Base-by-base conservation (phyloP, 2,888 invertebrate species). In the Siphonodentalium dalli region DNA sequence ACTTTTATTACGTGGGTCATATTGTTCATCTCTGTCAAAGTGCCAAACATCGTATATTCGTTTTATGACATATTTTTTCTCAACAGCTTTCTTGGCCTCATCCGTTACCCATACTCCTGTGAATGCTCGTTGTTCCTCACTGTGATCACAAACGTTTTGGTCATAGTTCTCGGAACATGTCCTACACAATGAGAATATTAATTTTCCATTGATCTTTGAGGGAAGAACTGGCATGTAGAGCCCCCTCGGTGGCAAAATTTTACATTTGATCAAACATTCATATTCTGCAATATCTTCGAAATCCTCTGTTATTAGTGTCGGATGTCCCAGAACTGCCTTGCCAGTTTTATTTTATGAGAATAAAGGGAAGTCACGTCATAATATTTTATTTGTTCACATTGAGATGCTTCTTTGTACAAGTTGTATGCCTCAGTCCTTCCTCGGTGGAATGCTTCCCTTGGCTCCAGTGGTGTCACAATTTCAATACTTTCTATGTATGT, bases 151-250 rank as follows among this genome's bases (percentile, higher is more conserved):
- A 5, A 20, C 2, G 2, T 27, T 6, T 24, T 47, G 38, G 37
- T 59, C 35, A 20, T 38, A 33, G 21, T 24, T 41, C 51, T 63
- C 57, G 18, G 13, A 23, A 24, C 58, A 62, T 0, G 54, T 65
- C 9, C 66, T 57, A 63, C 81, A 82, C 1, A 82, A 53, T 2
- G 67, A 59, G 63, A 82, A 82, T 58, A 78, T 62, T n/a, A 82
- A 52, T 53, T 74, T 71, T 0, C 63, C 61, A 43, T 74, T 66
- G 39, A 66, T 61, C 50, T 65, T 65, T 1, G 49, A 33, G 0
- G 79, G 77, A n/a, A 78, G 45, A 0, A 78, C 75, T 1, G 72
- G 74, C 24, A 69, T 67, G 40, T 60, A 75, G 5, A 78, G 47
- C 0, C 54, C 38, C 28, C 52, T 37, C 8, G 71, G 73, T 3